phyloP scores from a whole-genome alignment of 92 coral and sea anemone genomes.

The Palythoa heliodiscus region DNA sequence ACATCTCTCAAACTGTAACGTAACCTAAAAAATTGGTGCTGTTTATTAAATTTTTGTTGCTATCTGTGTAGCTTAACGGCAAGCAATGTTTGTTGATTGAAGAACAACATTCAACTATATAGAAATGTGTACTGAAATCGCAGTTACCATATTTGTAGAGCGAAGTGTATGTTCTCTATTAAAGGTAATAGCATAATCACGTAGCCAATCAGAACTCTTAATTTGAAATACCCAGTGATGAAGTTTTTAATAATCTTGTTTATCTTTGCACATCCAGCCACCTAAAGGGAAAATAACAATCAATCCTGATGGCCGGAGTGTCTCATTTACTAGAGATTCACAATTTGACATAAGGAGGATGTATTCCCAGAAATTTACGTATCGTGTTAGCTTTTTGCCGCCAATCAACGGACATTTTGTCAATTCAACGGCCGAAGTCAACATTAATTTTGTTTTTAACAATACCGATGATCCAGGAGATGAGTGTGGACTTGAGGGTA shows the following conservation, averaged over 20 bases:
- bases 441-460: conserved; percentile 43
- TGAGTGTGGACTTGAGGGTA: neutral
- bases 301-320: conserved; percentile 75
- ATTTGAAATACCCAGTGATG: neutral
- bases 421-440: conserved; percentile 49
- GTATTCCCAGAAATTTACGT: conserved; percentile 57
- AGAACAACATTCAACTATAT: too few species aligned
- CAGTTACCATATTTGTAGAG: too few species aligned
- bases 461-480: conserved; percentile 40
- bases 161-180: too few species aligned
- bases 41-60: too few species aligned
- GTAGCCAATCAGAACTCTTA: neutral
- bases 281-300: conserved; percentile 64
- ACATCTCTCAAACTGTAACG: too few species aligned
- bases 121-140: too few species aligned
- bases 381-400: conserved; percentile 56
- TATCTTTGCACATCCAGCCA: conserved; percentile 57
- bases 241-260: neutral
- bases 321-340: conserved; percentile 56
- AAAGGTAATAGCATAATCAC: neutral
- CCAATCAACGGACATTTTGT: conserved; percentile 45
- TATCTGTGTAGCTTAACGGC: too few species aligned
- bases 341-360: conserved; percentile 46
- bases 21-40: too few species aligned
- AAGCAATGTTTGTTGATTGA: too few species aligned